These are phyloP conservation scores for Cremastinae sp. DNA, from an alignment of 2,888 invertebrate genomes.

Conservation along the genomic window DNA sequence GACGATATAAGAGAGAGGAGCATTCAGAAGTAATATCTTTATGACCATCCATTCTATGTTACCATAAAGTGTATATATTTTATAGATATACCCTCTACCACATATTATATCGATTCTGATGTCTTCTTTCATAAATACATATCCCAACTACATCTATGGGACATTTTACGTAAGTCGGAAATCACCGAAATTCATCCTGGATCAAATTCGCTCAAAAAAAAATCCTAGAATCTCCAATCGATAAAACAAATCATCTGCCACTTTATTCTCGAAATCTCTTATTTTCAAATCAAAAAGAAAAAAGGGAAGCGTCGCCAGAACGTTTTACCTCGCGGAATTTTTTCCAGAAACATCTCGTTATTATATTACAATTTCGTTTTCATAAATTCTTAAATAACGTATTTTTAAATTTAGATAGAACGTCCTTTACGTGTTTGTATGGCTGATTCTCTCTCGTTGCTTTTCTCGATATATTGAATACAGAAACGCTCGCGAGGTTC, in stretches of 20 bases:
- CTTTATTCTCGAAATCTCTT: too few relatives aligned
- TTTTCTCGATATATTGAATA: constrained; percentile 41
- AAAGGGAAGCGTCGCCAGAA: too few relatives aligned
- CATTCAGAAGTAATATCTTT: constrained; percentile 70
- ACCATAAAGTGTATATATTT: constrained; percentile 38
- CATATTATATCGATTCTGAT: constrained; percentile 32
- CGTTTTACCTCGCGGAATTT: too few relatives aligned
- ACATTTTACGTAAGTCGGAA: neutral
- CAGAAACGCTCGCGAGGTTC: constrained; percentile 37
- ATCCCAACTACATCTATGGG: constrained; percentile 8
- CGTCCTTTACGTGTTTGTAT: constrained; percentile 20
- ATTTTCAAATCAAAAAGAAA: too few relatives aligned
- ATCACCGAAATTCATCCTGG: neutral
- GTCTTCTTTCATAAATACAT: neutral
- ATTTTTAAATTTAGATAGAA: neutral
- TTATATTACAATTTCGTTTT: too few relatives aligned
- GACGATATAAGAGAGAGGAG: constrained; percentile 31
- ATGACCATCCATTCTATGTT: constrained; percentile 56
- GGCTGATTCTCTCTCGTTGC: constrained; percentile 21
- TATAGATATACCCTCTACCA: constrained; percentile 11
- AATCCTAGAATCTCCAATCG: too few relatives aligned
- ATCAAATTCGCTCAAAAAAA: too few relatives aligned
- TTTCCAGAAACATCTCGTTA: too few relatives aligned
- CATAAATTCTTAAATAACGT: too few relatives aligned
- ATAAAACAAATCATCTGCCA: too few relatives aligned